These are phyloP conservation scores for Apocrypta bakeri DNA, from an alignment of 1,140 invertebrate species.

Conservation along the genomic window DNA sequence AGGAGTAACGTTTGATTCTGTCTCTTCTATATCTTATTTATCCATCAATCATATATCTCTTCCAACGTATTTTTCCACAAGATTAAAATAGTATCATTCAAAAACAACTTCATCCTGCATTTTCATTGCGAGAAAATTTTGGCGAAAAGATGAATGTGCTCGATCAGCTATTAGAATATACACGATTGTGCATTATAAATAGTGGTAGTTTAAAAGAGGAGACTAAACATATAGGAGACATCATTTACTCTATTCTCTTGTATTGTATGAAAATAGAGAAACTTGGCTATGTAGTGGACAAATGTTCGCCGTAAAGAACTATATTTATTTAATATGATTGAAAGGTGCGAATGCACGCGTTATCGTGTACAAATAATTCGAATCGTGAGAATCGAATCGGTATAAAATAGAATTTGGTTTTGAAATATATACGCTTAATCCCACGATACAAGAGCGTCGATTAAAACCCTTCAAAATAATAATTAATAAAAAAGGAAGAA, in stretches of 20 bases:
- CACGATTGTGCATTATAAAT: too few species aligned
- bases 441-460: neutral
- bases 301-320: too few species aligned
- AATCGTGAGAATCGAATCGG: neutral
- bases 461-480: slow-evolving; percentile 29
- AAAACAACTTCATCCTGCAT: neutral
- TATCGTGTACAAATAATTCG: neutral
- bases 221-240: too few species aligned
- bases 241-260: too few species aligned
- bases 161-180: slow-evolving; percentile 37
- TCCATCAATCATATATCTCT: neutral
- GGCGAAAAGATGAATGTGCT: slow-evolving; percentile 5
- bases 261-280: too few species aligned
- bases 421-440: neutral
- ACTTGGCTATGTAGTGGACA: too few species aligned
- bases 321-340: too few species aligned
- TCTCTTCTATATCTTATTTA: neutral
- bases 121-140: neutral
- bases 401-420: neutral
- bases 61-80: neutral
- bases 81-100: neutral
- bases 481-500: slow-evolving; percentile 1
- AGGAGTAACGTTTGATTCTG: neutral
- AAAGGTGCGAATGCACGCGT: too few species aligned
- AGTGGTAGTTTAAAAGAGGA: too few species aligned